Evolutionary conservation across 2,113 vertebrate species (phyloP), one percentile per base, ranked within the genome.

Genomic region (Pseudorhombus dupliciocellatus): DNA sequence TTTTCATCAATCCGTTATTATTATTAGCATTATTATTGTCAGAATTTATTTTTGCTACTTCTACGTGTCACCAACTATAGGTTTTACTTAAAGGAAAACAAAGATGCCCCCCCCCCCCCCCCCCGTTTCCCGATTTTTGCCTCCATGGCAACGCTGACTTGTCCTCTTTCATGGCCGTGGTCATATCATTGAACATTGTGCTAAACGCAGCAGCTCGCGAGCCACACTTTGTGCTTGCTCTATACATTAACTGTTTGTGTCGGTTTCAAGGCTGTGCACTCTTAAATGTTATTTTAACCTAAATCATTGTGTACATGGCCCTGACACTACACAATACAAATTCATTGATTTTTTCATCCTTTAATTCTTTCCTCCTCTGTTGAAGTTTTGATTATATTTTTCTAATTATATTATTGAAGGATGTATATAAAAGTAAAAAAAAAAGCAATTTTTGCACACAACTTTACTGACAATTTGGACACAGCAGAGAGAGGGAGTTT

Each of bases 151-250:
- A 84, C 68, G 14, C 24, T 21, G 11, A 30, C 25, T 68, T 77
- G 62, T 85, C 80, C 50, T 84, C 70, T 67, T 77, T 73, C 61
- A 79, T 56, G 46, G 51, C 53, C 16, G 15, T 82, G 83, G 85
- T 84, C 84, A 78, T 71, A 76, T 87, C 73, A 72, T 71, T 10
- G 77, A 76, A 75, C 66, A 78, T 73, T 84, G 58, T 65, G 75
- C 54, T 60, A 75, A 84, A 86, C 48, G 56, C 67, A 80, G 81
- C 86, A 44, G 66, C 70, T 69, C 28, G 66, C 69, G 70, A 71
- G 69, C 79, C 71, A 85, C 71, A 88, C 68, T 42, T 4, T 79
- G 63, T 77, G 70, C 76, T 86, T 77, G 77, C 85, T 75, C 72
- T 52, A 7, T 55, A 37, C 62, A 46, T 70, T 73, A 84, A 87